phyloP scores from a whole-genome alignment of 2,888 invertebrate species.

The Pachydiplax longipennis region DNA sequence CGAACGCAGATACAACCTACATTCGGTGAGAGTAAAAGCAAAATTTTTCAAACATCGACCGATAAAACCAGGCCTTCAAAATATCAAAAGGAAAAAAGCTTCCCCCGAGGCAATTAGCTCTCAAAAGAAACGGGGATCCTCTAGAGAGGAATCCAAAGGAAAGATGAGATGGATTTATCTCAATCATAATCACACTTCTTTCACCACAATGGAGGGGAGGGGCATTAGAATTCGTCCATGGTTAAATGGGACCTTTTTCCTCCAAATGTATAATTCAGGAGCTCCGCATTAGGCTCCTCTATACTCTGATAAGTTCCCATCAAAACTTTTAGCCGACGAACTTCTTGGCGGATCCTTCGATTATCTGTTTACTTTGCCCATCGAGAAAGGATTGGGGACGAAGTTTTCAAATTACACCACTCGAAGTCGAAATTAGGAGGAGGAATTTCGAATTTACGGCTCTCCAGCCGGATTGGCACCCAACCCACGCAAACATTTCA shows the following conservation, averaged over 20 bases:
- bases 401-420: background rate
- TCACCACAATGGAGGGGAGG: too few species aligned
- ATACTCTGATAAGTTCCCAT: background rate
- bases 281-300: background rate
- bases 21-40: too few species aligned
- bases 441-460: background rate
- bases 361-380: background rate
- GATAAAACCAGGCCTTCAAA: too few species aligned
- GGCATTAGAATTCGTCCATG: background rate
- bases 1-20: too few species aligned
- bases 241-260: background rate
- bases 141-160: too few species aligned
- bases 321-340: background rate
- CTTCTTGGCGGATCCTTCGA: background rate
- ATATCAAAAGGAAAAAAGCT: too few species aligned
- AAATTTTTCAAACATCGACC: too few species aligned
- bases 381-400: background rate
- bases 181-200: too few species aligned
- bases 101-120: too few species aligned
- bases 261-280: background rate
- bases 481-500: background rate
- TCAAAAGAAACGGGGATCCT: too few species aligned
- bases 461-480: background rate
- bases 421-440: background rate
- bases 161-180: too few species aligned